These are phyloP conservation scores for Rhadinocentrus ornatus DNA, from an alignment of 2,797 vertebrate species.

Conservation along the genomic window DNA sequence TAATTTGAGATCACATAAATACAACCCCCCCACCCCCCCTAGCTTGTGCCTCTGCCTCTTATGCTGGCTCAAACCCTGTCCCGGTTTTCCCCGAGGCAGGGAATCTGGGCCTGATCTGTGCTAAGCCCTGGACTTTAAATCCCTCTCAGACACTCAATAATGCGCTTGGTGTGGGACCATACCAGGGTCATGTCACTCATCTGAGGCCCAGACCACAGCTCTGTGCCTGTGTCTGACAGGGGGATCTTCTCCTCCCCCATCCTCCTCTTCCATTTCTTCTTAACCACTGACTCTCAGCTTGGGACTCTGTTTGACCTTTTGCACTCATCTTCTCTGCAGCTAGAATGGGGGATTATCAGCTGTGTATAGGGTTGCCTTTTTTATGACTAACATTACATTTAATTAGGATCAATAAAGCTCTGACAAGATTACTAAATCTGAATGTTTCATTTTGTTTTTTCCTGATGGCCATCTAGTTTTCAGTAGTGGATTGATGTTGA, in stretches of 20 bases:
- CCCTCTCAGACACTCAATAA: constrained; percentile 77
- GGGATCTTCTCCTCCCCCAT: constrained; percentile 53
- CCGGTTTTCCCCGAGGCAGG: constrained; percentile 49
- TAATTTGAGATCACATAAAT: constrained; percentile 40
- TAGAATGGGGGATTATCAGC: constrained; percentile 15
- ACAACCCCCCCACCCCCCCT: background rate
- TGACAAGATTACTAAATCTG: background rate
- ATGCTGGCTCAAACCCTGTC: constrained; percentile 38
- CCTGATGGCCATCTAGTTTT: background rate
- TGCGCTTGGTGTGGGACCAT: constrained; percentile 66
- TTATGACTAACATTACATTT: constrained; percentile 11
- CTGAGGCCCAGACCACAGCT: constrained; percentile 47
- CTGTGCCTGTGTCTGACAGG: constrained; percentile 53
- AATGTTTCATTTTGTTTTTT: constrained; percentile 2
- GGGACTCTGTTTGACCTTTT: constrained; percentile 17
- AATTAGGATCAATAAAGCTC: constrained; percentile 13
- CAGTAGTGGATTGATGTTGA: background rate
- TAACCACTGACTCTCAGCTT: constrained; percentile 24
- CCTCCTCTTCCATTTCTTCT: constrained; percentile 32
- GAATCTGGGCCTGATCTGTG: constrained; percentile 72
- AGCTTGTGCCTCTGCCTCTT: constrained; percentile 2
- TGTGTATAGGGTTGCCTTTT: constrained; percentile 1
- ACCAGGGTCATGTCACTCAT: constrained; percentile 55
- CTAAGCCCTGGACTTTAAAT: constrained; percentile 74
- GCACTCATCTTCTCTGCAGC: constrained; percentile 11